phyloP scores from a whole-genome alignment of 2,888 invertebrate species.

The Eilema depressum region DNA sequence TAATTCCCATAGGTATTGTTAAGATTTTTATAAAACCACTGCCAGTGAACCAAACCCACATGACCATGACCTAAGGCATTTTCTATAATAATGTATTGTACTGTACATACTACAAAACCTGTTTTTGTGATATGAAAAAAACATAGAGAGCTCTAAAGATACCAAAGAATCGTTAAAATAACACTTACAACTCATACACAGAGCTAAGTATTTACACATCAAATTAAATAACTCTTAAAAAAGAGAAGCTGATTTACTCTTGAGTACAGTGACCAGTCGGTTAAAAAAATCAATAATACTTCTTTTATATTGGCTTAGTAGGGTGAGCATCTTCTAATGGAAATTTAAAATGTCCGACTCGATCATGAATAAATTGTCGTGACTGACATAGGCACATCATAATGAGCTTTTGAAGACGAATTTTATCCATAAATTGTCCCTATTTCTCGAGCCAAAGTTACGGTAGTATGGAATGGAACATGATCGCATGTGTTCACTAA shows the following conservation, averaged over 20 bases:
- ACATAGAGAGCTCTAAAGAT: not conserved
- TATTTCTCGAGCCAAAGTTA: not conserved
- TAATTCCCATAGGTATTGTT: not conserved
- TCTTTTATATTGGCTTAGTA: too few species aligned
- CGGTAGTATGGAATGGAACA: too few species aligned
- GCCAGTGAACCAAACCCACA: not conserved
- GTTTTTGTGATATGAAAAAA: slow-evolving; percentile 48
- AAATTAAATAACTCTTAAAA: not conserved
- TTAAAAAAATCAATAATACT: not conserved
- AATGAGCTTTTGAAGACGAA: not conserved
- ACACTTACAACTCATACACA: slow-evolving; percentile 1
- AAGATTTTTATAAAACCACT: not conserved
- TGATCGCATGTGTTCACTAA: too few species aligned
- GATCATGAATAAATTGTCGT: not conserved
- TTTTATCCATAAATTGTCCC: not conserved
- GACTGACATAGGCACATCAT: not conserved
- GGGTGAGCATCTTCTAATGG: not conserved
- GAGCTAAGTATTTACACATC: not conserved
- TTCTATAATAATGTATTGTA: slow-evolving; percentile 46
- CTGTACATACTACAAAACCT: slow-evolving; percentile 51
- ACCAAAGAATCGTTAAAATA: not conserved
- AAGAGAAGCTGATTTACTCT: not conserved
- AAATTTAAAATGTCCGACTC: not conserved
- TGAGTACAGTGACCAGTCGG: not conserved
- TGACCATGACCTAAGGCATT: slow-evolving; percentile 68